A percentile compares a stretch with the other conserved stretches of the same genome.
These are phyloP conservation scores for Henicopernis longicauda DNA, from an alignment of 2,113 vertebrate species.

Conservation along the genomic window DNA sequence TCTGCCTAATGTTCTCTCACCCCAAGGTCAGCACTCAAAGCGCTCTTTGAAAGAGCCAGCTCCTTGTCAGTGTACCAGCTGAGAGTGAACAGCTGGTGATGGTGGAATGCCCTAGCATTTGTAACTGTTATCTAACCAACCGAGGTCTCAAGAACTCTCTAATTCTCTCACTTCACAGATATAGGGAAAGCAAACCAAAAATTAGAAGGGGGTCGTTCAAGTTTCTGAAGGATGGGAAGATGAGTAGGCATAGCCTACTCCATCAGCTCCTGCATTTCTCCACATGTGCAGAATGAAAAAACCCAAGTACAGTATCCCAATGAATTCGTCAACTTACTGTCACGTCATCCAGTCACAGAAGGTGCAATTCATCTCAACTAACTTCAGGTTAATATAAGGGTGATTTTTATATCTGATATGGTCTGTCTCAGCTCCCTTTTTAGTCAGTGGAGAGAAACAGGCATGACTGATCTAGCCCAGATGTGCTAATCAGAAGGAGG, in stretches of 20 bases:
- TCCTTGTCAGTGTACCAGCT: background rate
- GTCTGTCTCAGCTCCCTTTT: background rate
- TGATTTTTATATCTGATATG: background rate
- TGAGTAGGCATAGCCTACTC: background rate
- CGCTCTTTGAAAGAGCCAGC: background rate
- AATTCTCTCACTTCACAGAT: background rate
- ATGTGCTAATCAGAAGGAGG: background rate
- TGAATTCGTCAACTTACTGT: background rate
- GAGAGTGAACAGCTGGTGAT: background rate
- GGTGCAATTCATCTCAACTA: background rate
- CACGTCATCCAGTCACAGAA: background rate
- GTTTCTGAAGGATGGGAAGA: background rate
- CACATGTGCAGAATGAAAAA: background rate
- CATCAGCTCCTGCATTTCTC: background rate
- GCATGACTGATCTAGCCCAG: background rate
- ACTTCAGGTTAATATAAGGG: background rate
- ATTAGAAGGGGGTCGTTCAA: background rate
- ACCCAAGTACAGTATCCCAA: accelerated
- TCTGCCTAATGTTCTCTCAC: background rate
- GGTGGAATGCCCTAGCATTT: background rate
- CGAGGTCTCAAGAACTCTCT: background rate
- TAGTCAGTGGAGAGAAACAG: background rate
- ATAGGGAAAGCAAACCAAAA: background rate
- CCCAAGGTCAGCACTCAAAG: background rate
- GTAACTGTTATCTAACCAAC: background rate